Base-by-base conservation (phyloP, 2,888 invertebrate species). In the Acrobasis consociella region DNA sequence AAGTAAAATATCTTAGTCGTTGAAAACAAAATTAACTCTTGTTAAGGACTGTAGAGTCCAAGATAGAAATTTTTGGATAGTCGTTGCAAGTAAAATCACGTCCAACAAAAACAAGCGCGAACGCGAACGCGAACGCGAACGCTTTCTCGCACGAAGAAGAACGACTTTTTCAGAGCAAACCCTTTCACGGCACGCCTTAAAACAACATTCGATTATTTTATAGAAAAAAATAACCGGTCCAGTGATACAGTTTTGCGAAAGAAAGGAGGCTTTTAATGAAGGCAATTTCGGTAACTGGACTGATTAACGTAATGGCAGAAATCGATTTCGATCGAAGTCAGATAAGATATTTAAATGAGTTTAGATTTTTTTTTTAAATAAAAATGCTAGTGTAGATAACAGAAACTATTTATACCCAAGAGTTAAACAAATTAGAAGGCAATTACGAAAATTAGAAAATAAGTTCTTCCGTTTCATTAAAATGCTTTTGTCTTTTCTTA, bases 181-280 rank as follows among this genome's bases (percentile, higher is more conserved):
- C 62, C 62, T 62, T 62, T 62, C 62, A 62, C 62, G 53, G 37
- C 62, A 53, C 55, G 55, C 53, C 62, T 62, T 62, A 67, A 71
- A 73, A 66, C 65, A 67, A 68, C 61, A 66, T 67, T 62, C 67
- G 71, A 69, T 69, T 68, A 70, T 71, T 78, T 83, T 81, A 76
- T 82, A 82, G 80, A 74, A 78, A 74, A n/a, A 77, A 78, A 81
- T 78, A 67, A 84, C 83, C 80, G 67, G 83, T 84, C 79, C 73
- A 73, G 75, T 82, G 83, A 81, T 85, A 85, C 83, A 83, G 79
- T 81, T 85, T 71, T 71, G 66, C 69, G 72, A 78, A 82, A 80
- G 81, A 83, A 83, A 81, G 83, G 71, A 50, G 63, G 78, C 81
- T 80, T 80, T 80, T 86, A 87, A 88, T 88, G 77, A 86, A 81